Evolutionary conservation across 2,888 invertebrate species (phyloP).

Genomic region (Sepioteuthis lessoniana): DNA sequence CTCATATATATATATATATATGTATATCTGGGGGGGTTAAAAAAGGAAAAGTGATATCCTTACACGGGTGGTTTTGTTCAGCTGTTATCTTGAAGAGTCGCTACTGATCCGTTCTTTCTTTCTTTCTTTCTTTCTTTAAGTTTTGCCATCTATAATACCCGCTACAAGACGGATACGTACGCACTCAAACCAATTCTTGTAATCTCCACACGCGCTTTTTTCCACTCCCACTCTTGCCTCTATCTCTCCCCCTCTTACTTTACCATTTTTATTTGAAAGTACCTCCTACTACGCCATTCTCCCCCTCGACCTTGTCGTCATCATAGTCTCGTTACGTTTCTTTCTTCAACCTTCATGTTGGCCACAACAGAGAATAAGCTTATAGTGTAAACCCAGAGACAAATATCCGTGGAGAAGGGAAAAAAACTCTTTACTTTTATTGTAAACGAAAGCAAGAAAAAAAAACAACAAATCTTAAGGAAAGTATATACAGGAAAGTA

Average conservation of each 20-base stretch:
- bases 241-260: conserved; percentile 26
- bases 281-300: not conserved
- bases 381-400: not conserved
- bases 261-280: not conserved
- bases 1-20: not conserved
- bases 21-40: no score
- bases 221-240: not conserved
- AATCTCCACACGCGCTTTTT: not conserved
- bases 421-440: not conserved
- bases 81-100: not conserved
- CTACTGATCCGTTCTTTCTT: not conserved
- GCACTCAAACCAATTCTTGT: no score
- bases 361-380: conserved; percentile 5
- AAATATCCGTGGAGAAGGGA: not conserved
- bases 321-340: not conserved
- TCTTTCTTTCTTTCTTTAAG: not conserved
- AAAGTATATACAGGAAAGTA: not conserved
- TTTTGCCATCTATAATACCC: no score
- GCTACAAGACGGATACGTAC: no score
- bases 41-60: no score
- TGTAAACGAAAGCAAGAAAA: not conserved
- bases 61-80: not conserved
- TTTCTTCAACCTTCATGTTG: not conserved
- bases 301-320: conserved; percentile 13
- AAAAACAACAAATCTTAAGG: not conserved